Evolutionary conservation across 2,797 vertebrate genomes (phyloP).

Genomic region (Lacerta agilis): DNA sequence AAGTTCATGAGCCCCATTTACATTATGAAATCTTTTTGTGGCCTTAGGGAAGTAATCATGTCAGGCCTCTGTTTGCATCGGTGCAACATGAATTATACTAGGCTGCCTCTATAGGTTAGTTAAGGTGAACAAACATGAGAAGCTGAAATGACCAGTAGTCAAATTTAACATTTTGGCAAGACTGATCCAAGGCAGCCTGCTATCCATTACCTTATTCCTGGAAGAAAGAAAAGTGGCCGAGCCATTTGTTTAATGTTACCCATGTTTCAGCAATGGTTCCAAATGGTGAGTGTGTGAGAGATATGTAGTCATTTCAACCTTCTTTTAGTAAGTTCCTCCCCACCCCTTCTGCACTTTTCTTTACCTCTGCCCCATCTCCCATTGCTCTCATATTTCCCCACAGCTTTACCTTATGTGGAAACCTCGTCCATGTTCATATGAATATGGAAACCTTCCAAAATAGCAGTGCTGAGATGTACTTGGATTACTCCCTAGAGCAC

Average conservation of each 20-base stretch:
- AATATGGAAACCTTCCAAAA: constrained; percentile 41
- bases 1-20: neutral
- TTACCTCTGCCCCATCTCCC: constrained; percentile 5
- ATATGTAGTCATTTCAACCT: constrained; percentile 12
- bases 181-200: neutral
- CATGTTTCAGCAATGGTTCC: neutral
- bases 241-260: neutral
- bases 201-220: neutral
- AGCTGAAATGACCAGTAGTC: neutral
- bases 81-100: neutral
- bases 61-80: neutral
- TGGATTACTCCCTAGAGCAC: constrained; percentile 9
- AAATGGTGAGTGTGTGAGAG: neutral
- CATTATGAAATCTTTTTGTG: neutral
- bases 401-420: constrained; percentile 47
- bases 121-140: neutral
- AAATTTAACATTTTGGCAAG: neutral
- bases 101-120: neutral
- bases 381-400: constrained; percentile 36
- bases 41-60: neutral
- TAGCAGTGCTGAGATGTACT: neutral
- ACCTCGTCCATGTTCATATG: constrained; percentile 40
- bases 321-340: neutral
- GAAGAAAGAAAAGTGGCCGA: neutral
- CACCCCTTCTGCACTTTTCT: constrained; percentile 6